Base-by-base conservation (phyloP, 2,797 vertebrate species). In the Jordanella pulchra region DNA sequence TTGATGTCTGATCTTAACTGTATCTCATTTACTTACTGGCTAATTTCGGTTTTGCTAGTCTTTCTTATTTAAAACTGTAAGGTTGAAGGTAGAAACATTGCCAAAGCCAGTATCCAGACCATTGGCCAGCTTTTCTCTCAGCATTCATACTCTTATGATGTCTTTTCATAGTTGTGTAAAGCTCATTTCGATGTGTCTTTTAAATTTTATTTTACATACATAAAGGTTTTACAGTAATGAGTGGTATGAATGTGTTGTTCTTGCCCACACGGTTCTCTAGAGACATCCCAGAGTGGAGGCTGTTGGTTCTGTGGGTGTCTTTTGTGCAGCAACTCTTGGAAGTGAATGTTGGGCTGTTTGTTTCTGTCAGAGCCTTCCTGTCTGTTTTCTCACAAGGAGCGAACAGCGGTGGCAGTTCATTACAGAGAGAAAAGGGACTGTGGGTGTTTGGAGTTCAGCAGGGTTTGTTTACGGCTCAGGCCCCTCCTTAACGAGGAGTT, bases 381-480 rank as follows among this genome's bases (percentile, higher is more conserved):
- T 87, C 85, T 80, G 75, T 80, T 77, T 72, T 81, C 85, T 88
- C 82, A 65, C 79, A 80, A 84, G 84, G 87, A 83, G 86, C 85
- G 78, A 90, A 87, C 85, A 92, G 90, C 78, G 69, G 86, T 92
- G 88, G 89, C 92, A 92, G 90, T 93, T 94, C 89, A 91, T 94
- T 94, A 93, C 88, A 88, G 87, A 75, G 78, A 85, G 75, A 80
- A 86, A 86, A 77, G 88, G 85, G 88, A 89, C 89, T 68, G 87
- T 90, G 87, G 89, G 87, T 85, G 84, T 85, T 82, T 42, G 85
- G 90, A 92, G 93, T 92, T 93, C 89, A 89, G 88, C 86, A 44
- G 89, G 88, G 89, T 94, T 95, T 94, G 93, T 94, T 95, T 94
- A 95, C 86, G 90, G 86, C 92, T 92, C 84, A 82, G 90, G 92